These are phyloP conservation scores for Euplagia quadripunctaria DNA, from an alignment of 2,888 invertebrate species.

Conservation along the genomic window DNA sequence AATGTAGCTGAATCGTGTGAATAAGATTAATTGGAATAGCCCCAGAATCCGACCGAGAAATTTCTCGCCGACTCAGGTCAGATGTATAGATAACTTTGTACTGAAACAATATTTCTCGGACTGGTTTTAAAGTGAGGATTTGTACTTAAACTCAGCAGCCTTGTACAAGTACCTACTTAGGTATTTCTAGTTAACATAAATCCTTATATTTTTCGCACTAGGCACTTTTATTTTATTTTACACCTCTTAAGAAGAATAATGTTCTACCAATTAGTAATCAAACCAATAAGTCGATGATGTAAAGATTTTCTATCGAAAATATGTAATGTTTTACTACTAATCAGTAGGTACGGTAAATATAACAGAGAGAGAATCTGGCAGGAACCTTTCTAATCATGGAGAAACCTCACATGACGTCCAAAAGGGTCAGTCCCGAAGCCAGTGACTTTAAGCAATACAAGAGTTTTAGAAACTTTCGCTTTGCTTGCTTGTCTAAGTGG, in stretches of 20 bases:
- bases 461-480: background rate
- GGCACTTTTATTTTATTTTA: no score
- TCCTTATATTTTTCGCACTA: background rate
- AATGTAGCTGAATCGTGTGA: constrained; percentile 49
- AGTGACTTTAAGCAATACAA: background rate
- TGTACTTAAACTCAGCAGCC: background rate
- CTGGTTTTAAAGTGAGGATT: background rate
- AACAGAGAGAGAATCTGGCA: background rate
- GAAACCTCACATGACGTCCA: background rate
- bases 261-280: no score
- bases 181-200: background rate
- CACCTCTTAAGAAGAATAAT: no score
- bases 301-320: no score
- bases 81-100: constrained; percentile 28
- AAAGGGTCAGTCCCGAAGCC: background rate
- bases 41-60: constrained; percentile 38
- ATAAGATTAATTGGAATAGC: constrained; percentile 53
- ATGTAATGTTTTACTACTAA: no score
- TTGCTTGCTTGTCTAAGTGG: background rate
- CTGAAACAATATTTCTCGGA: constrained; percentile 21
- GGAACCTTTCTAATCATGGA: background rate
- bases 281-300: no score
- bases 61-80: constrained; percentile 32
- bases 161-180: constrained; percentile 15
- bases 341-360: background rate